Conservation (phyloP, 2,113 vertebrate genomes). For the Sander lucioperca region DNA sequence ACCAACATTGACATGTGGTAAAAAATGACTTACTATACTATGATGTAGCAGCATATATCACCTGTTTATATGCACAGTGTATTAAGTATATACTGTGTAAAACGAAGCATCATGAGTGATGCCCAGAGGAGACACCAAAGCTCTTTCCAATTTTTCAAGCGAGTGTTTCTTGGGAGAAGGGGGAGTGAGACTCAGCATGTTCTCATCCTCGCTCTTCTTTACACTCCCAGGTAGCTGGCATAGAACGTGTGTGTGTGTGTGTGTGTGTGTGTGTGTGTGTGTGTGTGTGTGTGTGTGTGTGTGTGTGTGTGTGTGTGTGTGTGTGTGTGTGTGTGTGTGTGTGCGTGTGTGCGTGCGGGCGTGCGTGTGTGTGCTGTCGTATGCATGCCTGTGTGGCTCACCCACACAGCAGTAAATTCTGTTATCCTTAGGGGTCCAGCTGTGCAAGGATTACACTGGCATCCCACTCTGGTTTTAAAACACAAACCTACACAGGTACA, state of each 20-base stretch:
- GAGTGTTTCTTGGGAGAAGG: constrained; percentile 58
- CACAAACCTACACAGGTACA: constrained; percentile 10
- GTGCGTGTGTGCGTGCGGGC: too few species aligned
- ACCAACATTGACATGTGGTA: neutral
- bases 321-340: constrained; percentile 29
- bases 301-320: constrained; percentile 30
- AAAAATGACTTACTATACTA: neutral
- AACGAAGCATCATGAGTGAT: constrained; percentile 47
- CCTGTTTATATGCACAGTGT: constrained; percentile 6
- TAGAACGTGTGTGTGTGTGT: constrained; percentile 24
- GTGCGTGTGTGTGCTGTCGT: neutral
- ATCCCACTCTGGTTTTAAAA: constrained; percentile 75
- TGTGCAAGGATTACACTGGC: constrained; percentile 78
- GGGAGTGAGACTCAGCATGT: constrained; percentile 55
- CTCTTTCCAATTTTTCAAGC: constrained; percentile 73
- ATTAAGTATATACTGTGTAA: constrained; percentile 51
- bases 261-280: constrained; percentile 29
- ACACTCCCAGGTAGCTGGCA: constrained; percentile 69
- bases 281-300: neutral
- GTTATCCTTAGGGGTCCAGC: constrained; percentile 74
- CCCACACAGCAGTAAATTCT: constrained; percentile 74
- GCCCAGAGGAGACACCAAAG: constrained; percentile 50
- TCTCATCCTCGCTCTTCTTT: constrained; percentile 65
- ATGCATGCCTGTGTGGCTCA: constrained; percentile 36
- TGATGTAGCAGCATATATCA: constrained; percentile 1